Evolutionary conservation across 2,113 vertebrate species (phyloP).

Genomic region (Dermatemys mawii): DNA sequence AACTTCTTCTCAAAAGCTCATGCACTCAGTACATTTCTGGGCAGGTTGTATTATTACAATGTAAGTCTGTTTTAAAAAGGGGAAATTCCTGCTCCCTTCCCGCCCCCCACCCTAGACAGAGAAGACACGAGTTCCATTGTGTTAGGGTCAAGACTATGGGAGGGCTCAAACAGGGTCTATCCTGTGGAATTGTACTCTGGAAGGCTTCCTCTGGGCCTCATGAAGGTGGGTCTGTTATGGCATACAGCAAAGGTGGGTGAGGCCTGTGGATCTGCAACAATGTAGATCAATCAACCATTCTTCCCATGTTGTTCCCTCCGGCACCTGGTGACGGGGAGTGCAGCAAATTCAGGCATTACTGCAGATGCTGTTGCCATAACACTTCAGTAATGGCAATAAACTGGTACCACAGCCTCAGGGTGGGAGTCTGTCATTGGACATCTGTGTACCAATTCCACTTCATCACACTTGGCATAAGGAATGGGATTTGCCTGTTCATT

Average conservation of each 20-base stretch:
- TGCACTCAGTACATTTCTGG: neutral
- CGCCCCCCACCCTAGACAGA: neutral
- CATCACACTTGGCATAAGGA: neutral
- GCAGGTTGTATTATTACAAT: neutral
- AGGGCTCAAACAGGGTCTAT: neutral
- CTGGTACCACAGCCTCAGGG: neutral
- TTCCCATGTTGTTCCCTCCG: neutral
- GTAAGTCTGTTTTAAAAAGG: neutral
- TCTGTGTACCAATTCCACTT: neutral
- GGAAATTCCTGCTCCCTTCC: neutral
- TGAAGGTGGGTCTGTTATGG: neutral
- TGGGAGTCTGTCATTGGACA: neutral
- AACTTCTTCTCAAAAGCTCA: neutral
- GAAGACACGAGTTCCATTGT: neutral
- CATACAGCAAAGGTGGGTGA: neutral
- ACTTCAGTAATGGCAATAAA: neutral
- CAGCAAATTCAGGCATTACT: neutral
- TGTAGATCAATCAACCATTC: neutral
- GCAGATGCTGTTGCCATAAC: neutral
- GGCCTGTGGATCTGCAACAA: neutral
- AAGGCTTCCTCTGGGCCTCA: neutral
- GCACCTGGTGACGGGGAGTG: neutral
- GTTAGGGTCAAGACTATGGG: neutral
- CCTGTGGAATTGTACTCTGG: fast-evolving
- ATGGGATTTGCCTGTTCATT: neutral